A percentile compares a stretch with the other conserved stretches of the same genome.
Conservation (phyloP, 2,113 vertebrate genomes). For the Serilophus lunatus region DNA sequence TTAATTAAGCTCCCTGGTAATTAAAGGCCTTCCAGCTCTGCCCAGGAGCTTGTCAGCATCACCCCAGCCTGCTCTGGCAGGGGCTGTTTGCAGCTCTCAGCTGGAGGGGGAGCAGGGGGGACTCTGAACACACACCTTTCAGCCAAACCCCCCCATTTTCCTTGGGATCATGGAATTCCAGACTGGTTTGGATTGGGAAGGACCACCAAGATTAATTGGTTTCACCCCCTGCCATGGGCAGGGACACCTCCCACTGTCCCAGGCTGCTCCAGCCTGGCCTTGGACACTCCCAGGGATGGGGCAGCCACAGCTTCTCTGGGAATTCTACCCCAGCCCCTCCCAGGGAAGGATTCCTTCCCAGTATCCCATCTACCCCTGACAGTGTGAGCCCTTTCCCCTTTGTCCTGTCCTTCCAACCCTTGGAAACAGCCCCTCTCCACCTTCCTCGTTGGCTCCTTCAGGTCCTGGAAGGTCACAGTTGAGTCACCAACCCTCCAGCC, state of each 20-base stretch:
- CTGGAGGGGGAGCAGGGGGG: accelerated
- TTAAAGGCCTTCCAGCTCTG: neutral
- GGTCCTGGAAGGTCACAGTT: neutral
- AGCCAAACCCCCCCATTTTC: neutral
- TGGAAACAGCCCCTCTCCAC: neutral
- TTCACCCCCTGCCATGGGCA: neutral
- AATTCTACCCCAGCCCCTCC: neutral
- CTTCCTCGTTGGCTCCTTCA: neutral
- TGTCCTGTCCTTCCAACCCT: neutral
- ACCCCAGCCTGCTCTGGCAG: neutral
- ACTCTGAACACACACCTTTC: too few species aligned
- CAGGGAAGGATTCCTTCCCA: neutral
- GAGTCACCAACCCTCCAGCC: neutral
- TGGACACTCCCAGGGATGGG: neutral
- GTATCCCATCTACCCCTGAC: neutral
- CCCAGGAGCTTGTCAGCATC: neutral
- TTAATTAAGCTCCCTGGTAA: slow-evolving; percentile 8
- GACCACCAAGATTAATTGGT: neutral
- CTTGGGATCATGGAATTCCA: neutral
- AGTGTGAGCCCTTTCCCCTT: neutral
- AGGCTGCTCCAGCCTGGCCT: neutral
- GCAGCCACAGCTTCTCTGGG: neutral
- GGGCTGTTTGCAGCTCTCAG: neutral
- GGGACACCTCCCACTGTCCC: neutral
- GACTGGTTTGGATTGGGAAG: neutral